Evolutionary conservation across 1,140 invertebrate species (phyloP).

Genomic region (Vanessa tameamea): DNA sequence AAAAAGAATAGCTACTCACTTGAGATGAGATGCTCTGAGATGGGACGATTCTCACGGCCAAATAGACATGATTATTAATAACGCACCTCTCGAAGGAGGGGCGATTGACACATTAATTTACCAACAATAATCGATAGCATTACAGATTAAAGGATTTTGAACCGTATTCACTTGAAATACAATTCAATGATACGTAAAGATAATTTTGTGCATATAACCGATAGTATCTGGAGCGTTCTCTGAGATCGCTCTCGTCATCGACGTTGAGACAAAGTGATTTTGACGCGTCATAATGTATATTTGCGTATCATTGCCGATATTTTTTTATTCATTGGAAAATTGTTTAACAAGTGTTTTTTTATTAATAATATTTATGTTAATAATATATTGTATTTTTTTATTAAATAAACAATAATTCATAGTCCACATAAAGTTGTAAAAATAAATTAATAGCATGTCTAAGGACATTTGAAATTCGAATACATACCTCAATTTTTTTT

Average conservation of each 20-base stretch:
- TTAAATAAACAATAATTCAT: no score
- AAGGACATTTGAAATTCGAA: neutral
- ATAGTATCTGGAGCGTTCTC: constrained; percentile 61
- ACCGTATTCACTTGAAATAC: constrained; percentile 27
- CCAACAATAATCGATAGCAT: constrained; percentile 33
- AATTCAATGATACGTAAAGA: neutral
- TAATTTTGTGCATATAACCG: constrained; percentile 45
- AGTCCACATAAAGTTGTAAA: no score
- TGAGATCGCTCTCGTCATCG: constrained; percentile 58
- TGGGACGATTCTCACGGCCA: constrained; percentile 69
- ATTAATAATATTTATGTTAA: neutral
- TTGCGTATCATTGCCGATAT: constrained; percentile 64
- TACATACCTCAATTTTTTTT: neutral
- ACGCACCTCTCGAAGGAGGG: constrained; percentile 54
- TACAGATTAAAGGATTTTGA: constrained; percentile 11
- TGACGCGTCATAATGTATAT: constrained; percentile 70
- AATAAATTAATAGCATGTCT: no score
- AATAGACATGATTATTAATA: constrained; percentile 76
- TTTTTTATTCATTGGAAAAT: constrained; percentile 25
- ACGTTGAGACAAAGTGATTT: constrained; percentile 69
- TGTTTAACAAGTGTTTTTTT: neutral
- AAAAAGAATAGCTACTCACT: constrained; percentile 61
- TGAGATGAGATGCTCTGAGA: constrained; percentile 46
- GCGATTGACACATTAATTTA: constrained; percentile 74
- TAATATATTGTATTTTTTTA: neutral